These are phyloP conservation scores for Automeris io DNA, from an alignment of 2,888 invertebrate genomes.

Conservation along the genomic window DNA sequence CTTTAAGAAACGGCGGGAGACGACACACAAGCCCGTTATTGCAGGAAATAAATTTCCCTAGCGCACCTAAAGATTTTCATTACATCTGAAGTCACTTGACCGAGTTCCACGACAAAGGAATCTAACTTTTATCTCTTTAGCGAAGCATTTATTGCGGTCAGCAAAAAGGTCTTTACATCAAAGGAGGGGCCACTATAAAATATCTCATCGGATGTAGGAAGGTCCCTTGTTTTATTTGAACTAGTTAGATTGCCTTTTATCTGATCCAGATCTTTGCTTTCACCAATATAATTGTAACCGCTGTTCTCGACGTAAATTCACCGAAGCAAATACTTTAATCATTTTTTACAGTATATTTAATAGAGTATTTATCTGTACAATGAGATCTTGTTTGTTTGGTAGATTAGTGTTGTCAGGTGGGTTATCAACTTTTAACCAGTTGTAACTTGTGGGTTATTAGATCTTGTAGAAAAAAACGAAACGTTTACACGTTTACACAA, in stretches of 20 bases:
- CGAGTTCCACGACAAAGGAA: constrained; percentile 56
- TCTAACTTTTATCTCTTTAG: constrained; percentile 60
- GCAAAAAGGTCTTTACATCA: constrained; percentile 52
- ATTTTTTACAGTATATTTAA: background rate
- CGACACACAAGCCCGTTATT: constrained; percentile 27
- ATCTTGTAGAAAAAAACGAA: too few species aligned
- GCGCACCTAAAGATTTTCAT: constrained; percentile 56
- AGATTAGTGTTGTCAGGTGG: too few species aligned
- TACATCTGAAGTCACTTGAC: constrained; percentile 56
- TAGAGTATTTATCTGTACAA: background rate
- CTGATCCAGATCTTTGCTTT: constrained; percentile 21
- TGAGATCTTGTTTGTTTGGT: background rate
- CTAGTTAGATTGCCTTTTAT: constrained; percentile 23
- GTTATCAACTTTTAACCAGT: too few species aligned
- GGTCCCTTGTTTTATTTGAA: constrained; percentile 15
- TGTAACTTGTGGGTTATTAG: too few species aligned
- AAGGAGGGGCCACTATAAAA: constrained; percentile 30
- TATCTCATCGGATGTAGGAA: constrained; percentile 32
- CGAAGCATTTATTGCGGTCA: constrained; percentile 63
- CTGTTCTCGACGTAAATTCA: background rate
- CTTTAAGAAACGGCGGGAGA: constrained; percentile 22
- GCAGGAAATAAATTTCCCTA: constrained; percentile 46
- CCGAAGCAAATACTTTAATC: background rate
- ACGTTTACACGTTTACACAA: too few species aligned
- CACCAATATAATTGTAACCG: constrained; percentile 16